Base-by-base conservation (phyloP, 2,797 vertebrate genomes). In the Hydrocynus forskahlii region DNA sequence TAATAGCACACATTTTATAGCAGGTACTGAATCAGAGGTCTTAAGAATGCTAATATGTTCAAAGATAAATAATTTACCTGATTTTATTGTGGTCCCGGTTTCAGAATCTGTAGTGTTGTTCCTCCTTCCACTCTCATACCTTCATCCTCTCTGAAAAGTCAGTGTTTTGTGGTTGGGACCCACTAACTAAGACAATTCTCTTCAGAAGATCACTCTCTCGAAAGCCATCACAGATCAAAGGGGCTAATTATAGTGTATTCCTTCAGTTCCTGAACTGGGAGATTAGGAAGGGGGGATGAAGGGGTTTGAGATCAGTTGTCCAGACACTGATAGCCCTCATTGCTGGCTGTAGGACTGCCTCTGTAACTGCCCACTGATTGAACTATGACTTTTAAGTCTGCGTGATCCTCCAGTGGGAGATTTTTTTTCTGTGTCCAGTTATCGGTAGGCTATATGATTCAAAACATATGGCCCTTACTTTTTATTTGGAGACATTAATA, bases 181-280 rank as follows among this genome's bases (percentile, higher is more conserved):
- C 74, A 43, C 71, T 80, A 43, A 84, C 68, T 87, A 77, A 68
- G 81, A 75, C 76, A 59, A 55, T 76, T 83, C 64, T 77, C 81
- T 52, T 79, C 87, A 71, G 87, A 55, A 81, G 71, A 80, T 75
- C 7, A 59, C 50, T 54, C 78, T 83, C 82, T 83, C 69, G 14
- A 83, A 85, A 85, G 77, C 87, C 84, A 70, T 83, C 38, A 84
- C 83, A 87, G 83, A 83, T 85, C 54, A 88, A 86, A 88, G 85
- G 72, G 78, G 86, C 91, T 93, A 93, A 91, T 92, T 93, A 94
- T 92, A 93, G 91, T 83, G 79, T 81, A 81, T 83, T 88, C 88
- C 85, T 83, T 75, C 83, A 86, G 87, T 84, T 88, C 80, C 87
- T 88, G 87, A 76, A 87, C 81, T 84, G 81, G 8, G 54, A 89